A percentile compares a stretch with the other conserved stretches of the same genome.
phyloP scores from a whole-genome alignment of 2,113 vertebrate species.

The Antennarius striatus region DNA sequence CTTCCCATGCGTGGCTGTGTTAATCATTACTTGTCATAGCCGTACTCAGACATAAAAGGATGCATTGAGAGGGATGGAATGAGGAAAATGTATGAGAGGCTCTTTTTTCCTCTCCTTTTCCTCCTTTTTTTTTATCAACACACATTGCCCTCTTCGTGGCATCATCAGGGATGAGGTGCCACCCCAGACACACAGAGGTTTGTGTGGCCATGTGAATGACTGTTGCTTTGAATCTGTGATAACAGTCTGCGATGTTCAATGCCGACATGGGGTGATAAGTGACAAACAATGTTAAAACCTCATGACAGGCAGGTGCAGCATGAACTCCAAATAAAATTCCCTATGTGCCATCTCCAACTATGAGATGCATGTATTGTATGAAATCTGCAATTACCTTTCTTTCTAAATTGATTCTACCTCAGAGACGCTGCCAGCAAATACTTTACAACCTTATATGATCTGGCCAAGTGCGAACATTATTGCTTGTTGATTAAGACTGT shows the following conservation, averaged over 20 bases:
- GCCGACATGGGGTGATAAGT: slow-evolving; percentile 48
- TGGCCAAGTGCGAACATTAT: slow-evolving; percentile 21
- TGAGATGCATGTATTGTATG: slow-evolving; percentile 34
- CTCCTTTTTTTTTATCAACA: slow-evolving; percentile 43
- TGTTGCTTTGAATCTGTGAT: slow-evolving; percentile 61
- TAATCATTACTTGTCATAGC: slow-evolving; percentile 79
- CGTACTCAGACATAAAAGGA: slow-evolving; percentile 52
- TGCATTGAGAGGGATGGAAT: slow-evolving; percentile 59
- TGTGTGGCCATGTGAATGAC: slow-evolving; percentile 30
- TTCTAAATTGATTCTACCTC: slow-evolving; percentile 31
- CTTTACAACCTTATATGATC: slow-evolving; percentile 23
- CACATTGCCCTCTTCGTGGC: slow-evolving; percentile 64
- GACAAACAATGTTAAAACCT: slow-evolving; percentile 58
- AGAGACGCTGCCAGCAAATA: slow-evolving; percentile 8
- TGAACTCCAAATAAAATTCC: slow-evolving; percentile 15
- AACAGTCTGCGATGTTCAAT: slow-evolving; percentile 44
- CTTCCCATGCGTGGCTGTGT: slow-evolving; percentile 78
- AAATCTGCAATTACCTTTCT: slow-evolving; percentile 40
- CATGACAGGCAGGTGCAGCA: slow-evolving; percentile 49
- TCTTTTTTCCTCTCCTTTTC: slow-evolving; percentile 11
- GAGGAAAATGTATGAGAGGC: slow-evolving; percentile 65
- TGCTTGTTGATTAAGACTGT: slow-evolving; percentile 46
- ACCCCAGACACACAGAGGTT: slow-evolving; percentile 24
- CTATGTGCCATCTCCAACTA: slow-evolving; percentile 23
- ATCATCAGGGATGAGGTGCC: slow-evolving; percentile 53